phyloP scores from a whole-genome alignment of 1,140 invertebrate species.

The Aradophagus sp. region DNA sequence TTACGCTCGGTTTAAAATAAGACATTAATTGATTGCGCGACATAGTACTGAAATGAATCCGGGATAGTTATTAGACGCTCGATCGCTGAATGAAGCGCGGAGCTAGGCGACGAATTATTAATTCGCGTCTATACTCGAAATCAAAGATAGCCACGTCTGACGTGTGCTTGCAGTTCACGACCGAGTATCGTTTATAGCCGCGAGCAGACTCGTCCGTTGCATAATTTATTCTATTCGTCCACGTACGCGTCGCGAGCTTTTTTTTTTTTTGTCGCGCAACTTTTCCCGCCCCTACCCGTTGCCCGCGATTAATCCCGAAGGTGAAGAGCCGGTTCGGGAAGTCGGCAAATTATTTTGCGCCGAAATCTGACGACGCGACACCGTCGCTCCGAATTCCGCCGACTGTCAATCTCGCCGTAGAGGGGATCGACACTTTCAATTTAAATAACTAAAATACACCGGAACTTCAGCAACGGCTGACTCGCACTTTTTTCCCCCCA shows the following conservation, averaged over 20 bases:
- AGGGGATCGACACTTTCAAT: conserved; percentile 69
- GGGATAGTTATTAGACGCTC: conserved; percentile 2
- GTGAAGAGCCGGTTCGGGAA: no score
- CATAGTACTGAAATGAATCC: no score
- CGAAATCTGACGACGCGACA: no score
- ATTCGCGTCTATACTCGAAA: conserved; percentile 56
- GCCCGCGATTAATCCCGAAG: no score
- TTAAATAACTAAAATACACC: conserved; percentile 69
- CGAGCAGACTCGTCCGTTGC: conserved; percentile 42
- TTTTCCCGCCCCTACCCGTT: conserved; percentile 11
- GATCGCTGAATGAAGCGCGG: conserved; percentile 10
- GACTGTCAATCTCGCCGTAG: conserved; percentile 61
- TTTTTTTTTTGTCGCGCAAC: conserved; percentile 26
- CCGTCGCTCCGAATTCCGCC: conserved; percentile 24
- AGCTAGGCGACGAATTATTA: conserved; percentile 57
- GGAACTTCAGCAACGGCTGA: conserved; percentile 51
- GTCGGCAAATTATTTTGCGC: no score
- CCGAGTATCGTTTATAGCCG: conserved; percentile 51
- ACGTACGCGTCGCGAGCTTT: conserved; percentile 33
- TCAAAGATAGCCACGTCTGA: conserved; percentile 59
- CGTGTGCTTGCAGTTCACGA: conserved; percentile 53
- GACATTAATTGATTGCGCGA: no score
- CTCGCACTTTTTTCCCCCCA: conserved; percentile 39
- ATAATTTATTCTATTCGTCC: conserved; percentile 60
- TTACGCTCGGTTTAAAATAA: no score